Evolutionary conservation across 2,888 invertebrate species (phyloP).

Genomic region (Amiota mariae): DNA sequence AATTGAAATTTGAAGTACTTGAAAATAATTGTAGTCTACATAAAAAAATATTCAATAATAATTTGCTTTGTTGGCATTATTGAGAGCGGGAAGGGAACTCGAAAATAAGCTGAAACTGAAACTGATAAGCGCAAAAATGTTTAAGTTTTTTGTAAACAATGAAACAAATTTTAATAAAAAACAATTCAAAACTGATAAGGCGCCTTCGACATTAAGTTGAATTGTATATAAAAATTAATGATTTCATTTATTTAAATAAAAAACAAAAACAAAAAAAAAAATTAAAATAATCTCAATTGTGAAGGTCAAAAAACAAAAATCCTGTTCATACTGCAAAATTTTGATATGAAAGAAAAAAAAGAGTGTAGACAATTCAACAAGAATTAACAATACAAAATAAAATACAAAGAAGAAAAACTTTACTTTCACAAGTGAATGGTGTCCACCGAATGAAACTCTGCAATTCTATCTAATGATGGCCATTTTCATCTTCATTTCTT

Average conservation of each 20-base stretch:
- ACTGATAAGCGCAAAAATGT: too few relatives aligned
- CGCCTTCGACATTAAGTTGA: neutral
- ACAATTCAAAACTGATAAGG: neutral
- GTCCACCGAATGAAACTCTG: neutral
- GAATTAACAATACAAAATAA: neutral
- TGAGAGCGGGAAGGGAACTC: too few relatives aligned
- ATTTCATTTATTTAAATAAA: neutral
- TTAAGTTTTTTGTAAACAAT: too few relatives aligned
- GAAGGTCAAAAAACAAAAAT: constrained; percentile 27
- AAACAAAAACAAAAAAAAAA: too few relatives aligned
- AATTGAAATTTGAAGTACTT: too few relatives aligned
- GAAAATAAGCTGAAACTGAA: too few relatives aligned
- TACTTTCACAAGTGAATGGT: constrained; percentile 29
- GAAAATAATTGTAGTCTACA: too few relatives aligned
- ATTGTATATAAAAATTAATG: neutral
- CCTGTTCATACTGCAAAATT: neutral
- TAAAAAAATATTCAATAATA: too few relatives aligned
- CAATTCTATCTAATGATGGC: constrained; percentile 20
- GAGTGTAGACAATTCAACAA: neutral
- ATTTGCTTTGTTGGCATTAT: too few relatives aligned
- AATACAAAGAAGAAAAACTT: neutral
- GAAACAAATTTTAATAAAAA: neutral
- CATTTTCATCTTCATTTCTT: neutral
- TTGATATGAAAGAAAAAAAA: constrained; percentile 4
- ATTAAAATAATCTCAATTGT: constrained; percentile 12